phyloP scores from a whole-genome alignment of 2,888 invertebrate genomes.

The Xylota sylvarum region DNA sequence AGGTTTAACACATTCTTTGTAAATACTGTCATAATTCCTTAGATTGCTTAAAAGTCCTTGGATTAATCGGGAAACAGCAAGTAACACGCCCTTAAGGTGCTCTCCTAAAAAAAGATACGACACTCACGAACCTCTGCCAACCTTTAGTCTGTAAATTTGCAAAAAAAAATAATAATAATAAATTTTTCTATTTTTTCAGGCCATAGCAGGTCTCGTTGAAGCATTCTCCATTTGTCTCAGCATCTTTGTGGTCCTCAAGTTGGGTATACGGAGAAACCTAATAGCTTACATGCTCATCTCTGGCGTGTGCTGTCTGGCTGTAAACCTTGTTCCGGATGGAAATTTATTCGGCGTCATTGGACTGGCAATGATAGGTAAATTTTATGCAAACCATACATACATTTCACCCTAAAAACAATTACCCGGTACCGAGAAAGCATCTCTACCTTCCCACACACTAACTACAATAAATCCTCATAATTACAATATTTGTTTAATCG shows the following conservation, averaged over 20 bases:
- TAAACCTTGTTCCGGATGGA: slow-evolving; percentile 86
- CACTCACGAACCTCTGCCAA: no score
- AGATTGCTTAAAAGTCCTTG: no score
- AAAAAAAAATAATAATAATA: neutral
- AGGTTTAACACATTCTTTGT: no score
- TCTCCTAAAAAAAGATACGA: no score
- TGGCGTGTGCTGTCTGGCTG: slow-evolving; percentile 89
- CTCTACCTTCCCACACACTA: neutral
- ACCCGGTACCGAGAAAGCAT: neutral
- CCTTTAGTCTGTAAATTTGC: no score
- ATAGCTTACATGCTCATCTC: slow-evolving; percentile 89
- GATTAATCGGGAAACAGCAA: no score
- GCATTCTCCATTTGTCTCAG: slow-evolving; percentile 90
- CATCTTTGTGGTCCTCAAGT: slow-evolving; percentile 89
- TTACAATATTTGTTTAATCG: slow-evolving; percentile 37
- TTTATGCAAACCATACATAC: neutral
- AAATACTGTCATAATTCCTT: no score
- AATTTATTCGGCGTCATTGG: slow-evolving; percentile 88
- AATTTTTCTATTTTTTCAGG: slow-evolving; percentile 79
- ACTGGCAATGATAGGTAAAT: slow-evolving; percentile 89
- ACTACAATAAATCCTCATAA: slow-evolving; percentile 22
- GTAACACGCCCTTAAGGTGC: no score
- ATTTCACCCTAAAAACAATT: neutral
- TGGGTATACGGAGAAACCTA: slow-evolving; percentile 89
- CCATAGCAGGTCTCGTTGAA: slow-evolving; percentile 89